Base-by-base conservation (phyloP, 2,888 invertebrate species). In the Lepidochitona cinerea region DNA sequence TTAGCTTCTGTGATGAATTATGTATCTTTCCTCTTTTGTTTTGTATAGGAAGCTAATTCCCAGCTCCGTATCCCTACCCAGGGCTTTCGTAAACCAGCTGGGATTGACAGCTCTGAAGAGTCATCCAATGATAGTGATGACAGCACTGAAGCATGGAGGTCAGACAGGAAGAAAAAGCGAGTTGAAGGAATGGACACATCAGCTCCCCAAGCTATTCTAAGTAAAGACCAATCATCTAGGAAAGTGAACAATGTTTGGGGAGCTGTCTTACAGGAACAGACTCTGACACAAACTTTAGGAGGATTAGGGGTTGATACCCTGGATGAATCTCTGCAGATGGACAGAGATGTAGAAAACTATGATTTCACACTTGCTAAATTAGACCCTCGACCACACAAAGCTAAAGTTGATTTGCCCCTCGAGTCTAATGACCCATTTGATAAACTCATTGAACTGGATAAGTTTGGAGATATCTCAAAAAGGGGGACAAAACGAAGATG, bases 241-340 rank as follows among this genome's bases (percentile, higher is more conserved):
- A 81, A 94, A 73, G 94, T 94, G 89, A 96, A 95, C 86, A 95
- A 95, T 89, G 93, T 96, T 79, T 96, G 96, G 96, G 92, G 93
- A 80, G 91, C 92, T 1, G 92, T 93, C 77, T 90, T 93, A n/a
- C 94, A 96, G 91, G 96, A 96, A 88, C 96, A 96, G 81, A 92
- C 94, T 0, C 90, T 96, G 70, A 94, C 95, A 35, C 95, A 96
- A 87, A 94, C 95, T 83, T 93, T 96, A 91, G 93, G 94, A 14
- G 93, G 93, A 54, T 95, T 95, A 90, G 95, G 95, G 90, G 95
- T 96, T 12, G 76, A 81, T 23, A 79, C 75, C 52, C 66, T 76
- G 7, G 70, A 75, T 5, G 95, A 94, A 90, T 95, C 95, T 4
- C 37, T 36, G 14, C 67, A 67, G 1, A 68, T 75, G 26, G 81